Evolutionary conservation across 2,888 invertebrate species (phyloP).

Genomic region (Exocentrus adspersus): DNA sequence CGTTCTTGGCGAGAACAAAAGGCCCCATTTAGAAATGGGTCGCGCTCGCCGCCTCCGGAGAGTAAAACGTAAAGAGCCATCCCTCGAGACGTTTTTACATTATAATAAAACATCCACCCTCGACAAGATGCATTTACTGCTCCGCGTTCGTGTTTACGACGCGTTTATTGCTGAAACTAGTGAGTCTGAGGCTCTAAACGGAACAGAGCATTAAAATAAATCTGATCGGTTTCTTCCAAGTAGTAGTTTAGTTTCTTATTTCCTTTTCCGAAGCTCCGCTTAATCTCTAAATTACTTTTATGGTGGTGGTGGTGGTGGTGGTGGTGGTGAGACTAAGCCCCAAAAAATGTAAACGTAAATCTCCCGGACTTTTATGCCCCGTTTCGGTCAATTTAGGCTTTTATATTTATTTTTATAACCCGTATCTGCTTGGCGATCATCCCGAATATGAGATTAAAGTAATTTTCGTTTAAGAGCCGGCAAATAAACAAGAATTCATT

Average conservation of each 20-base stretch:
- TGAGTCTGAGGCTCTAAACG: constrained; percentile 45
- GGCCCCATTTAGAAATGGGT: constrained; percentile 34
- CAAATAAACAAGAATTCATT: constrained; percentile 16
- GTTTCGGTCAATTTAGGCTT: not conserved
- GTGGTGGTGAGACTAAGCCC: not conserved
- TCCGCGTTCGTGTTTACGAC: constrained; percentile 12
- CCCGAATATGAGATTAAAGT: constrained; percentile 22
- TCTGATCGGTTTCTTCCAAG: not conserved
- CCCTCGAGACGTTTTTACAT: constrained; percentile 40
- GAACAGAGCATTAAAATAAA: constrained; percentile 28
- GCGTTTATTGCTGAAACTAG: constrained; percentile 44
- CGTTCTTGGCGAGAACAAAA: too few relatives aligned
- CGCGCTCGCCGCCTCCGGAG: not conserved
- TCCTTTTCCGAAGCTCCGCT: too few relatives aligned
- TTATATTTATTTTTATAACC: not conserved
- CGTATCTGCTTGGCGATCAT: constrained; percentile 3
- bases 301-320: not conserved
- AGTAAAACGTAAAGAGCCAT: constrained; percentile 24
- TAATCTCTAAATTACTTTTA: not conserved
- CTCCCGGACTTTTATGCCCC: not conserved
- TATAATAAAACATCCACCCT: constrained; percentile 43
- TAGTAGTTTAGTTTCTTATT: not conserved
- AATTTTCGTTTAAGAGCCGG: constrained; percentile 21
- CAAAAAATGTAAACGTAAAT: too few relatives aligned
- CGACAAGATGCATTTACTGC: constrained; percentile 22